These are phyloP conservation scores for Sipunculus nudus DNA, from an alignment of 2,888 invertebrate species.

Conservation along the genomic window DNA sequence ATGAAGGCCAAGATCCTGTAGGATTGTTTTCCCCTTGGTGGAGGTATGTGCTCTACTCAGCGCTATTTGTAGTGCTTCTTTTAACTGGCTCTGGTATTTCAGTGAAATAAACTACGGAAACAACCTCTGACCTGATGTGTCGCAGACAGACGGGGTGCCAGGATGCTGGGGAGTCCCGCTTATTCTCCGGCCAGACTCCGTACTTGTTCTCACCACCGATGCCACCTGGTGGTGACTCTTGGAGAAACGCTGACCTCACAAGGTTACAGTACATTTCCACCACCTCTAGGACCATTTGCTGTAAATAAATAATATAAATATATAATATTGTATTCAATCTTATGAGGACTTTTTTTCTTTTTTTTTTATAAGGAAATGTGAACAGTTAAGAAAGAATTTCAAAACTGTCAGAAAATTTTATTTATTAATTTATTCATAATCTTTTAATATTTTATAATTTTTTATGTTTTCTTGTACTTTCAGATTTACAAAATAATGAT, in stretches of 20 bases:
- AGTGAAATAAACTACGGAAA: not conserved
- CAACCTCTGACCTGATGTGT: constrained; percentile 75
- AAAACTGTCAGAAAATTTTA: no score
- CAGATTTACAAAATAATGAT: no score
- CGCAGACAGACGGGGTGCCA: constrained; percentile 85
- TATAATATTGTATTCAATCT: not conserved
- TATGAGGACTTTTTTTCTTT: not conserved
- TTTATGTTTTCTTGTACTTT: no score
- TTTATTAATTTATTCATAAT: no score
- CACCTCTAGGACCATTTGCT: constrained; percentile 82
- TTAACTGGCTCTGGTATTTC: no score
- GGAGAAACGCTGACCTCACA: constrained; percentile 78
- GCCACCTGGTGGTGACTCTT: constrained; percentile 69
- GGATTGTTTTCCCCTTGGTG: no score
- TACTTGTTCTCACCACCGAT: constrained; percentile 69
- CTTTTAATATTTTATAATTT: no score
- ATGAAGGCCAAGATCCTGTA: no score
- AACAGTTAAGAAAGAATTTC: no score
- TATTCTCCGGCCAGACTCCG: constrained; percentile 69
- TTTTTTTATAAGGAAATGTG: no score
- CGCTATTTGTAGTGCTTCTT: no score
- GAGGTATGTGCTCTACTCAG: no score
- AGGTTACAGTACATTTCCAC: constrained; percentile 80
- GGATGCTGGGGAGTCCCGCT: constrained; percentile 62
- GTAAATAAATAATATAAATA: constrained; percentile 16